Conservation (phyloP, 2,888 invertebrate genomes). For the Glaucopsyche alexis region DNA sequence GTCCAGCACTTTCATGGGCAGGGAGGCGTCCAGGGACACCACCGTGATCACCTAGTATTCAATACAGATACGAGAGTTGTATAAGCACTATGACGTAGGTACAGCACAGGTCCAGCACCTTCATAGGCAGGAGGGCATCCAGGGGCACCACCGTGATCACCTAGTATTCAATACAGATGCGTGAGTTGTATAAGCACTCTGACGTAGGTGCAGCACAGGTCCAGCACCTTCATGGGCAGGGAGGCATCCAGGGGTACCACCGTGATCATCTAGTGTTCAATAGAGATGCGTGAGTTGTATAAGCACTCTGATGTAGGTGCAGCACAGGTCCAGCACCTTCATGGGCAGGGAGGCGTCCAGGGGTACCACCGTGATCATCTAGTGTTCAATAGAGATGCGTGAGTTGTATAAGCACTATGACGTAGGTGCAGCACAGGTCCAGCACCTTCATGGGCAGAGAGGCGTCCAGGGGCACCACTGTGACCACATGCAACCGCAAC, state of each 20-base stretch:
- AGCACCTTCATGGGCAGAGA: conserved; percentile 35
- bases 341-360: conserved; percentile 33
- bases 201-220: conserved; percentile 40
- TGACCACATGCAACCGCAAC: conserved; percentile 34
- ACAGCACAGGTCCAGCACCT: conserved; percentile 36
- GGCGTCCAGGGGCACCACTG: conserved; percentile 38
- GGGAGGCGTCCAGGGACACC: conserved; percentile 36
- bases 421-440: conserved; percentile 40
- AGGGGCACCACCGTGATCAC: conserved; percentile 35
- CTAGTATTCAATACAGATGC: neutral
- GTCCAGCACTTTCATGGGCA: conserved; percentile 33
- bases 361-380: conserved; percentile 31
- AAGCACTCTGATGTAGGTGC: conserved; percentile 42
- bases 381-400: conserved; percentile 29
- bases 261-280: conserved; percentile 26
- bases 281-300: conserved; percentile 37
- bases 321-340: conserved; percentile 33
- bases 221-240: conserved; percentile 13
- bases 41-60: conserved; percentile 32
- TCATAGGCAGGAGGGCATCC: conserved; percentile 29
- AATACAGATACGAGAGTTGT: conserved; percentile 38
- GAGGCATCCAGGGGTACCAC: conserved; percentile 35
- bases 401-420: conserved; percentile 43
- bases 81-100: conserved; percentile 35
- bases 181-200: conserved; percentile 42